These are phyloP conservation scores for Epicauta chinensis DNA, from an alignment of 1,140 invertebrate species.

Conservation along the genomic window DNA sequence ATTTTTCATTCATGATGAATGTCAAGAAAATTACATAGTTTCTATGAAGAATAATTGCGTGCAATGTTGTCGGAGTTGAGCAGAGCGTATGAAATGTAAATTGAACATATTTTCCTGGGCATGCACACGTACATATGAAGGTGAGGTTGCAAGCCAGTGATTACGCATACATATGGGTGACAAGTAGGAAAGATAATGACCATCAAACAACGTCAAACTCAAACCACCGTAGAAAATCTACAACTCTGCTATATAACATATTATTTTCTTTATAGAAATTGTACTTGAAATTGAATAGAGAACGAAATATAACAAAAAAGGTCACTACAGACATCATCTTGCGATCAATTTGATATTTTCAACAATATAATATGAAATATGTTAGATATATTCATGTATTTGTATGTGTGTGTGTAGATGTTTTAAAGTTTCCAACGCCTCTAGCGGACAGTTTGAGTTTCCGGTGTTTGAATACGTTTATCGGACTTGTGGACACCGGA, in stretches of 20 bases:
- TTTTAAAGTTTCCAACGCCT: conserved; percentile 21
- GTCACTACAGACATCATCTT: no score
- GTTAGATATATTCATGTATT: background rate
- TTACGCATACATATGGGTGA: conserved; percentile 9
- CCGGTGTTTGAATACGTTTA: conserved; percentile 41
- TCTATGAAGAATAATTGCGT: conserved; percentile 12
- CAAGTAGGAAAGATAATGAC: conserved; percentile 10
- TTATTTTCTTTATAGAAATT: no score
- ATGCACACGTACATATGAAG: conserved; percentile 7
- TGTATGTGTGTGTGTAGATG: conserved; percentile 7
- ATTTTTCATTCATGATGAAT: no score
- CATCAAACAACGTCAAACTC: conserved; percentile 9
- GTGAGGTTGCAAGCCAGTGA: conserved; percentile 13
- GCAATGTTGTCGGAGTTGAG: no score
- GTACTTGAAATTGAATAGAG: no score
- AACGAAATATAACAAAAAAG: no score
- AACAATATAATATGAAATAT: background rate
- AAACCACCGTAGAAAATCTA: background rate
- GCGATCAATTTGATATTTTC: no score
- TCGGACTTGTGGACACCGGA: conserved; percentile 40
- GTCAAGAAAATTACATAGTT: conserved; percentile 3
- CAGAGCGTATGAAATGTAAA: conserved; percentile 10
- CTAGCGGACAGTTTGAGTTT: conserved; percentile 41
- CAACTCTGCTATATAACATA: no score
- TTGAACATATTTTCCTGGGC: conserved; percentile 13